Percentiles rank a stretch among this genome's conserved stretches.
Evolutionary conservation across 1,140 invertebrate species (phyloP).

Genomic region (Nasonia giraulti): DNA sequence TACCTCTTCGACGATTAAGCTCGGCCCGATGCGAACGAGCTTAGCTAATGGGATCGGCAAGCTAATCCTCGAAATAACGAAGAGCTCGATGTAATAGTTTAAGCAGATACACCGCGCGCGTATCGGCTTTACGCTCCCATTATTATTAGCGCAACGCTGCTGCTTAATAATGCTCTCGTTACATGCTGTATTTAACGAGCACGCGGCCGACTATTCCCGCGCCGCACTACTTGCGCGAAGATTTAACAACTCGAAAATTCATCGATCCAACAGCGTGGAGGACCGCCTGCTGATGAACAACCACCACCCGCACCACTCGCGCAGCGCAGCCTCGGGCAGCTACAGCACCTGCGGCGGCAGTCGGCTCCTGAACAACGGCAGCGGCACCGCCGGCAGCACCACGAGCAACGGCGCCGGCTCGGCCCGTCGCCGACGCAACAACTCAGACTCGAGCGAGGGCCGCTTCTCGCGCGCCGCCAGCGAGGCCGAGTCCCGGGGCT

Average conservation of each 20-base stretch:
- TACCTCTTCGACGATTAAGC: not conserved
- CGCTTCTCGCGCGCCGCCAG: slow-evolving; percentile 68
- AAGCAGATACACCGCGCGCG: no score
- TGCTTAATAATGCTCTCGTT: not conserved
- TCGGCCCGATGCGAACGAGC: not conserved
- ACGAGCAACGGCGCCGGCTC: slow-evolving; percentile 40
- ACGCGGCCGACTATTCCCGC: no score
- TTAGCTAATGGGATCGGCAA: not conserved
- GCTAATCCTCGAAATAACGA: no score
- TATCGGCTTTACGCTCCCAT: not conserved
- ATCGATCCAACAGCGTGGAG: slow-evolving; percentile 60
- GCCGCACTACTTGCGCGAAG: not conserved
- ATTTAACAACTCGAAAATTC: not conserved
- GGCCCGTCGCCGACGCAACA: slow-evolving; percentile 60
- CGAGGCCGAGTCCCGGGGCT: slow-evolving; percentile 67
- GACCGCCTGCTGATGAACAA: slow-evolving; percentile 67
- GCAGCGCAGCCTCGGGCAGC: not conserved
- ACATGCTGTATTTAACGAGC: not conserved
- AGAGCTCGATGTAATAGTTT: no score
- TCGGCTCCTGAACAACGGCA: not conserved
- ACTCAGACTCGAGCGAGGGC: slow-evolving; percentile 70
- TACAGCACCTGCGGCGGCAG: not conserved
- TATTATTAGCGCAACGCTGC: not conserved
- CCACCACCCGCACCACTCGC: slow-evolving; percentile 38
- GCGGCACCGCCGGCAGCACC: slow-evolving; percentile 10